Conservation (phyloP, 2,888 invertebrate species). For the Mactromeris polynyma region DNA sequence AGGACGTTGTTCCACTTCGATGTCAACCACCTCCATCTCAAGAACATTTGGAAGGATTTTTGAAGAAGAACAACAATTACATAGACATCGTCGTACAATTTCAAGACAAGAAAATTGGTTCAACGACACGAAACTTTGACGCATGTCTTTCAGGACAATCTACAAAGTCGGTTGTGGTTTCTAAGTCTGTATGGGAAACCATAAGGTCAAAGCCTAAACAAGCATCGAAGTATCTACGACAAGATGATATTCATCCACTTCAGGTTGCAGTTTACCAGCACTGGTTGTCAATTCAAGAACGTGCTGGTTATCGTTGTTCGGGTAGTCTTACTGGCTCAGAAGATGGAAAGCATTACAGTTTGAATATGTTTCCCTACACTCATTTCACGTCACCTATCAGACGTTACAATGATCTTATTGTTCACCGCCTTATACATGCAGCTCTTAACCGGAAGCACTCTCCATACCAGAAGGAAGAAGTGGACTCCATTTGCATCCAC, state of each 20-base stretch:
- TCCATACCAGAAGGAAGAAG: conserved; percentile 69
- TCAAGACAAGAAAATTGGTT: conserved; percentile 55
- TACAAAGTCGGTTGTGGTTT: conserved; percentile 24
- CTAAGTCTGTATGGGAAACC: conserved; percentile 37
- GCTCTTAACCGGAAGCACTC: conserved; percentile 45
- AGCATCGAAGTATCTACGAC: conserved; percentile 53
- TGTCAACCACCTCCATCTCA: conserved; percentile 67
- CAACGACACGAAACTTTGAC: conserved; percentile 30
- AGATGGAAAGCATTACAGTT: conserved; percentile 70
- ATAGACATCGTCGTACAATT: conserved; percentile 60
- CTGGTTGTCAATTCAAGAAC: conserved; percentile 72
- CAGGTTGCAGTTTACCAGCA: conserved; percentile 64
- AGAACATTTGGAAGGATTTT: conserved; percentile 61
- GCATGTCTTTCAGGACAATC: conserved; percentile 15
- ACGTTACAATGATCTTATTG: conserved; percentile 67
- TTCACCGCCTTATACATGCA: conserved; percentile 73
- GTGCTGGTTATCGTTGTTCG: conserved; percentile 67
- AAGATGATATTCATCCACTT: conserved; percentile 67
- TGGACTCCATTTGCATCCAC: conserved; percentile 68
- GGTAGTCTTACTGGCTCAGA: conserved; percentile 50
- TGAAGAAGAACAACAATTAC: conserved; percentile 41
- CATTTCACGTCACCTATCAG: conserved; percentile 74
- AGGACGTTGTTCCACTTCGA: conserved; percentile 61
- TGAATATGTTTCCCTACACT: conserved; percentile 69
- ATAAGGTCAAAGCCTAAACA: conserved; percentile 13